phyloP scores from a whole-genome alignment of 2,797 vertebrate genomes.

The Pseudochaenichthys georgianus region DNA sequence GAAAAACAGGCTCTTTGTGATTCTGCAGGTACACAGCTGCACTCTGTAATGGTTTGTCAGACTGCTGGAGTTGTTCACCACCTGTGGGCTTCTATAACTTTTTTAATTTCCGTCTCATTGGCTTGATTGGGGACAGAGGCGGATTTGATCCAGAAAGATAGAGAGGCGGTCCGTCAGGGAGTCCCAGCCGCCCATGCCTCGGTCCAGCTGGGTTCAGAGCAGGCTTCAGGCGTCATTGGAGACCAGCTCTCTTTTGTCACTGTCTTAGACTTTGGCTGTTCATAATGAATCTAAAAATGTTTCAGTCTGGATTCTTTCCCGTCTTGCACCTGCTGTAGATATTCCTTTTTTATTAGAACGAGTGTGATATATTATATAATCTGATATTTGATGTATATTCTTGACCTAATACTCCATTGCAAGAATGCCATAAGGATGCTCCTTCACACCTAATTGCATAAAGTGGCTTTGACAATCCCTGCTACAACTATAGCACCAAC shows the following conservation, averaged over 20 bases:
- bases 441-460: background rate
- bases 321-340: background rate
- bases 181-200: slow-evolving; percentile 23
- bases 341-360: background rate
- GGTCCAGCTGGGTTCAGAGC: slow-evolving; percentile 47
- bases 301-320: background rate
- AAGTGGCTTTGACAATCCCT: background rate
- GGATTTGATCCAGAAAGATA: slow-evolving; percentile 36
- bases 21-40: slow-evolving; percentile 27
- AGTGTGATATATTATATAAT: background rate
- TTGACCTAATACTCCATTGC: background rate
- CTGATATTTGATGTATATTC: background rate
- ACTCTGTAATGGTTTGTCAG: slow-evolving; percentile 39
- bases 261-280: slow-evolving; percentile 15
- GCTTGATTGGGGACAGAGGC: slow-evolving; percentile 26
- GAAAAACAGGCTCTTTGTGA: slow-evolving; percentile 21
- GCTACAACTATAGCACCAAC: background rate
- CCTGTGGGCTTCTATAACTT: slow-evolving; percentile 30
- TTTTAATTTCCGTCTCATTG: slow-evolving; percentile 33
- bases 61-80: slow-evolving; percentile 28
- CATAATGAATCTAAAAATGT: background rate
- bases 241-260: slow-evolving; percentile 15
- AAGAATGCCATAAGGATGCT: background rate
- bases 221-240: slow-evolving; percentile 23
- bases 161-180: slow-evolving; percentile 30